These are phyloP conservation scores for Mobula birostris DNA, from an alignment of 2,113 vertebrate genomes.

Conservation along the genomic window DNA sequence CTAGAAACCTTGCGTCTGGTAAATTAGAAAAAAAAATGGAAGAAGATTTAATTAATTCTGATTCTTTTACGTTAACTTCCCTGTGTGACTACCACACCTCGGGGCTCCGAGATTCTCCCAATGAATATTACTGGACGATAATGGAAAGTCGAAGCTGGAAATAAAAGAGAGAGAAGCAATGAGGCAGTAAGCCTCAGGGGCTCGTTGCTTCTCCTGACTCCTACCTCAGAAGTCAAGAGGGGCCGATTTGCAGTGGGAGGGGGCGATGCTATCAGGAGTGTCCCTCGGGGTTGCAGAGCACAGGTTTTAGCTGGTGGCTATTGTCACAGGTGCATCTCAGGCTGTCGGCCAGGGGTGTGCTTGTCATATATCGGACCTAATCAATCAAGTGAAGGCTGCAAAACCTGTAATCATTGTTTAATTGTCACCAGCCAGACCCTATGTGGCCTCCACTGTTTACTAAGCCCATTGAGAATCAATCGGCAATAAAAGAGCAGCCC, in stretches of 20 bases:
- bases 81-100: neutral
- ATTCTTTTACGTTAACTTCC: neutral
- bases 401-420: slow-evolving; percentile 32
- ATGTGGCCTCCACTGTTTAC: slow-evolving; percentile 26
- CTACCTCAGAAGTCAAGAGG: neutral
- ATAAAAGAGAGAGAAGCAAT: neutral
- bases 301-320: slow-evolving; percentile 16
- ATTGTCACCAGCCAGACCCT: neutral
- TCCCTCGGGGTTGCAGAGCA: neutral
- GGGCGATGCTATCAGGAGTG: neutral
- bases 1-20: neutral
- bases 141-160: no score
- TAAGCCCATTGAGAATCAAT: slow-evolving; percentile 33
- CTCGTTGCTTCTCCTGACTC: neutral
- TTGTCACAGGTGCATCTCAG: slow-evolving; percentile 27
- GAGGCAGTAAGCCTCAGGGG: neutral
- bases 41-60: slow-evolving; percentile 32
- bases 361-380: slow-evolving; percentile 28
- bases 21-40: neutral
- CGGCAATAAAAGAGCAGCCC: slow-evolving; percentile 29
- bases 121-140: neutral
- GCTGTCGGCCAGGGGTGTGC: neutral
- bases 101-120: neutral
- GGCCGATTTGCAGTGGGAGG: neutral
- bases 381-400: neutral